Conservation (phyloP, 2,113 vertebrate species). For the Anoura caudifer region DNA sequence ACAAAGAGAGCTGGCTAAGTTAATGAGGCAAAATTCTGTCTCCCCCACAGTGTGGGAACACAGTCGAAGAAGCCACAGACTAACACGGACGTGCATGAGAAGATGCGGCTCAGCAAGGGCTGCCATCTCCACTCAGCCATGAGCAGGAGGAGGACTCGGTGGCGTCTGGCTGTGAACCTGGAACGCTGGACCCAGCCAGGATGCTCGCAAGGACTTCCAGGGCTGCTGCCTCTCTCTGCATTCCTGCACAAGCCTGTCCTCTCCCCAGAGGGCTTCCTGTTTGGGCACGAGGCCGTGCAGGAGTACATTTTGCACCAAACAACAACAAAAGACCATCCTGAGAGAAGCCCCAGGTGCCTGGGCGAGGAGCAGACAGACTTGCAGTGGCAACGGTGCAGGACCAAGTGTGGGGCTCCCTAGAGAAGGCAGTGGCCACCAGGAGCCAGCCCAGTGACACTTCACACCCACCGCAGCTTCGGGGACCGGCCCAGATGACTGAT, state of each 20-base stretch:
- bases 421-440: slow-evolving; percentile 83
- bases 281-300: slow-evolving; percentile 86
- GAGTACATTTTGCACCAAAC: slow-evolving; percentile 85
- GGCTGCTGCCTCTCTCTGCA: slow-evolving; percentile 86
- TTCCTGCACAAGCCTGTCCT: slow-evolving; percentile 83
- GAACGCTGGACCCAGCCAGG: slow-evolving; percentile 84
- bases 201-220: slow-evolving; percentile 86
- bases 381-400: slow-evolving; percentile 80
- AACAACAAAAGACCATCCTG: slow-evolving; percentile 83
- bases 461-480: background rate
- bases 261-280: slow-evolving; percentile 85
- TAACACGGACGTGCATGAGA: background rate
- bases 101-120: slow-evolving; percentile 56
- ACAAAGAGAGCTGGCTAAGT: background rate
- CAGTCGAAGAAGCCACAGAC: background rate
- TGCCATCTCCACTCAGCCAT: slow-evolving; percentile 85
- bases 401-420: slow-evolving; percentile 80
- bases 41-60: background rate
- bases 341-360: slow-evolving; percentile 84
- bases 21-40: background rate
- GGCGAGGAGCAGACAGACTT: slow-evolving; percentile 76
- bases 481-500: background rate
- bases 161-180: slow-evolving; percentile 86
- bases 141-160: slow-evolving; percentile 87
- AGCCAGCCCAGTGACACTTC: slow-evolving; percentile 86